phyloP scores from a whole-genome alignment of 2,888 invertebrate species.

The Beris chalybata region DNA sequence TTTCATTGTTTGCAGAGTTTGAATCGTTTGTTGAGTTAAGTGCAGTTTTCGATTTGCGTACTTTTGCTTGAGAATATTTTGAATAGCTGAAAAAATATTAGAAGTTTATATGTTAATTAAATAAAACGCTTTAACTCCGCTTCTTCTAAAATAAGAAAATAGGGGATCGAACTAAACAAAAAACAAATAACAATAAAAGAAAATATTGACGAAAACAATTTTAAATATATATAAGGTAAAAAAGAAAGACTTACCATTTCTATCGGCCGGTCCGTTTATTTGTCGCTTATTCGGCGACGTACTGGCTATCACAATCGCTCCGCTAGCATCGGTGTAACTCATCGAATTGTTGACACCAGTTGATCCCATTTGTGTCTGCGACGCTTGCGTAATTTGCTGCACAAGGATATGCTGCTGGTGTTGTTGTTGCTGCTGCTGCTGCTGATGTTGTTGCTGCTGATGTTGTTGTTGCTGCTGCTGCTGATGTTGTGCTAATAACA shows the following conservation, averaged over 20 bases:
- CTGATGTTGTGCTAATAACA: constrained; percentile 31
- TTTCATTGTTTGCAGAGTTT: constrained; percentile 41
- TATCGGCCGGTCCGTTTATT: constrained; percentile 51
- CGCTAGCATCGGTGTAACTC: constrained; percentile 25
- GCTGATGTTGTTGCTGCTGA: constrained; percentile 43
- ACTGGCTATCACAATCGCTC: constrained; percentile 38
- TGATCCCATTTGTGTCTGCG: constrained; percentile 34
- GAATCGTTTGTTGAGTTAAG: not conserved
- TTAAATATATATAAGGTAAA: not conserved
- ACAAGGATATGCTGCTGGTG: constrained; percentile 49
- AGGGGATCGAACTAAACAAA: not conserved
- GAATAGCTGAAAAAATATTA: constrained; percentile 47
- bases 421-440: constrained; percentile 49
- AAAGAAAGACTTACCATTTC: constrained; percentile 43
- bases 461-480: constrained; percentile 33
- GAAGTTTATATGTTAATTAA: not conserved
- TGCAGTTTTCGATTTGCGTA: constrained; percentile 11
- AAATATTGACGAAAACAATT: not conserved
- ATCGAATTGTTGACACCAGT: constrained; percentile 29
- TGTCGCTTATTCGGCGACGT: constrained; percentile 44
- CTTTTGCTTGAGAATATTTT: constrained; percentile 38
- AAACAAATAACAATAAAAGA: not conserved
- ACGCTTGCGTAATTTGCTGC: constrained; percentile 46
- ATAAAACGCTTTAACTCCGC: not conserved
- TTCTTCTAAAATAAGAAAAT: not conserved